Conservation (phyloP, 2,797 vertebrate species). For the Pseudochirops corinnae region DNA sequence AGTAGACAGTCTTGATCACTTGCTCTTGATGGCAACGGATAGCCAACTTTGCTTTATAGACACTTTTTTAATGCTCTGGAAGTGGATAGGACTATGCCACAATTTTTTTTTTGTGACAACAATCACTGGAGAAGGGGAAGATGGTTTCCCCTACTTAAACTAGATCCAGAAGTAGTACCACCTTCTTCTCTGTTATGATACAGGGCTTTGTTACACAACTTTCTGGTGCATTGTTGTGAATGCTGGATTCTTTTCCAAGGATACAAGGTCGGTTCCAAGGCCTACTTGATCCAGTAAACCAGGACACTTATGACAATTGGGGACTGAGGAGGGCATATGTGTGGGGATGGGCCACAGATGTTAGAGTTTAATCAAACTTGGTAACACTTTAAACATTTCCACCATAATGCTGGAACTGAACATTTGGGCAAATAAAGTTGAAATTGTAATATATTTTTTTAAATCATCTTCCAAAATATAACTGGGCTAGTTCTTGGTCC, state of each 20-base stretch:
- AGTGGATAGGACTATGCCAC: constrained; percentile 53
- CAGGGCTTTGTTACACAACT: constrained; percentile 8
- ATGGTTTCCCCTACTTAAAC: not conserved
- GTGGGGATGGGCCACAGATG: constrained; percentile 71
- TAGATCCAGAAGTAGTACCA: constrained; percentile 33
- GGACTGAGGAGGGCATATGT: constrained; percentile 44
- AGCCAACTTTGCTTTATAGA: constrained; percentile 53
- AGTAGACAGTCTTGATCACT: not conserved
- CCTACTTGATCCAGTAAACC: constrained; percentile 59
- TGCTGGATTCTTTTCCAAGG: constrained; percentile 52
- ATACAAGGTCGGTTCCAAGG: constrained; percentile 40
- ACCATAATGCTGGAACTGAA: constrained; percentile 89
- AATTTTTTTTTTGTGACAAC: constrained; percentile 4
- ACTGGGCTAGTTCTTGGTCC: too few relatives aligned
- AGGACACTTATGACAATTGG: constrained; percentile 69
- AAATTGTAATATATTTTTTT: constrained; percentile 85
- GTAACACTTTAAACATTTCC: constrained; percentile 88
- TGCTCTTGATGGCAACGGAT: not conserved
- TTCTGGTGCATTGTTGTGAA: constrained; percentile 48
- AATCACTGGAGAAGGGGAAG: constrained; percentile 37
- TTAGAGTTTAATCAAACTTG: constrained; percentile 63
- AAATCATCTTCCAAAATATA: not conserved
- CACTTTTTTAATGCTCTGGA: not conserved
- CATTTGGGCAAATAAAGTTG: constrained; percentile 95
- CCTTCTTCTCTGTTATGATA: constrained; percentile 58